A percentile compares a stretch with the other conserved stretches of the same genome.
phyloP scores from a whole-genome alignment of 2,888 invertebrate species.

The Cyclophora albipunctata region DNA sequence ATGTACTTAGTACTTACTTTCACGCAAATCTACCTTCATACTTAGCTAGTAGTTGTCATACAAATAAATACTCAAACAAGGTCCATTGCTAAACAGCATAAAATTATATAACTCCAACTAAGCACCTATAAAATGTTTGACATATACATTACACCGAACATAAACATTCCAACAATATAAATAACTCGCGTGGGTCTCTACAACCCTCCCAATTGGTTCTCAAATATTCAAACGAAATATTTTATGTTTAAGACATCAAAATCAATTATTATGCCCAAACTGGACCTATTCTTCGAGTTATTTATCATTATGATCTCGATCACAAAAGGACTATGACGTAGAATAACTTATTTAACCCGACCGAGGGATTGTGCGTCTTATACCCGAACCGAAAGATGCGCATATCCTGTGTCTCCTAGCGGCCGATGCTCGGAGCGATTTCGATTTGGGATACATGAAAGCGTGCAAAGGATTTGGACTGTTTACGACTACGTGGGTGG shows the following conservation, averaged over 20 bases:
- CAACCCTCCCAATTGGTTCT: conserved; percentile 27
- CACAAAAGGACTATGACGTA: conserved; percentile 62
- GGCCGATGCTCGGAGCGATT: conserved; percentile 63
- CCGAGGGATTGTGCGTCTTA: conserved; percentile 47
- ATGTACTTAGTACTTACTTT: too few relatives aligned
- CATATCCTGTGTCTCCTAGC: conserved; percentile 33
- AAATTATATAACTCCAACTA: too few relatives aligned
- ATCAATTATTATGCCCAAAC: conserved; percentile 69
- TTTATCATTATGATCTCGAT: conserved; percentile 72
- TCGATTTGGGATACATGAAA: conserved; percentile 74
- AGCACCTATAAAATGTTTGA: too few relatives aligned
- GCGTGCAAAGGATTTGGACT: conserved; percentile 74
- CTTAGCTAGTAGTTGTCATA: too few relatives aligned
- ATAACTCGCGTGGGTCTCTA: conserved; percentile 13
- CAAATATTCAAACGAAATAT: conserved; percentile 44
- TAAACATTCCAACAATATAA: conserved; percentile 5
- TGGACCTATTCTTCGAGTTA: conserved; percentile 67
- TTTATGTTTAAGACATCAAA: conserved; percentile 73
- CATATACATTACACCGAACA: too few relatives aligned
- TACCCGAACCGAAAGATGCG: conserved; percentile 26
- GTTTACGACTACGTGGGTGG: conserved; percentile 75
- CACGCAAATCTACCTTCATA: too few relatives aligned
- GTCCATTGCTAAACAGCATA: too few relatives aligned
- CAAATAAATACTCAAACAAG: too few relatives aligned
- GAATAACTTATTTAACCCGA: conserved; percentile 65